Conservation (phyloP, 2,113 vertebrate species). For the Albula goreensis region DNA sequence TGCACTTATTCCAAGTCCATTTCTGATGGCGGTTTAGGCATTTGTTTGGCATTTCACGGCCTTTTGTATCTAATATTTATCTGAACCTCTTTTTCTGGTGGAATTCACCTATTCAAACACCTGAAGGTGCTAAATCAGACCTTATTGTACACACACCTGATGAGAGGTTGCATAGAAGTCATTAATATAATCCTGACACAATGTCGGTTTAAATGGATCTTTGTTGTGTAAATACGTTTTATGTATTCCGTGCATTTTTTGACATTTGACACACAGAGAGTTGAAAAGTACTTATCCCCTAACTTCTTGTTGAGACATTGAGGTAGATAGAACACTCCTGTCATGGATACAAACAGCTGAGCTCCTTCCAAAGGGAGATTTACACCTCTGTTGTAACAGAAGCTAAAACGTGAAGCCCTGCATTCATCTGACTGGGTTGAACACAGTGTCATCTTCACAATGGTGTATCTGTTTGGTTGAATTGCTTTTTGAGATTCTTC, state of each 20-base stretch:
- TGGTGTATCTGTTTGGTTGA: not conserved
- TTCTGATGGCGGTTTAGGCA: not conserved
- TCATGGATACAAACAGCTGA: slow-evolving; percentile 10
- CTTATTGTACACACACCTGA: slow-evolving; percentile 54
- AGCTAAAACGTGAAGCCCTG: not conserved
- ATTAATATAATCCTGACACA: slow-evolving; percentile 64
- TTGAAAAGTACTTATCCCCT: slow-evolving; percentile 63
- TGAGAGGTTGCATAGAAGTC: slow-evolving; percentile 51
- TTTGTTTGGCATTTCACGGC: not conserved
- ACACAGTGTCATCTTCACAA: not conserved
- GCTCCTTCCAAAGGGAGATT: slow-evolving; percentile 9
- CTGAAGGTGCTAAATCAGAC: slow-evolving; percentile 65
- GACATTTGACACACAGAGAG: slow-evolving; percentile 62
- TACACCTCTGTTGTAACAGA: not conserved
- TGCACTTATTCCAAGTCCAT: not conserved
- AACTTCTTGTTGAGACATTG: slow-evolving; percentile 67
- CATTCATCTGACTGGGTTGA: not conserved
- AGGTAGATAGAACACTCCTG: slow-evolving; percentile 36
- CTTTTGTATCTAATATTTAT: slow-evolving; percentile 18
- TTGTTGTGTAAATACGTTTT: slow-evolving; percentile 62
- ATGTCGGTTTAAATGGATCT: slow-evolving; percentile 62
- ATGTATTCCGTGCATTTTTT: slow-evolving; percentile 45
- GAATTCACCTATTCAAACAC: slow-evolving; percentile 52
- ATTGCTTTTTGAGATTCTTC: not conserved
- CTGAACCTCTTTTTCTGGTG: slow-evolving; percentile 31